A percentile compares a stretch with the other conserved stretches of the same genome.
These are phyloP conservation scores for Serranochromis macrocephalus DNA, from an alignment of 2,113 vertebrate species.

Conservation along the genomic window DNA sequence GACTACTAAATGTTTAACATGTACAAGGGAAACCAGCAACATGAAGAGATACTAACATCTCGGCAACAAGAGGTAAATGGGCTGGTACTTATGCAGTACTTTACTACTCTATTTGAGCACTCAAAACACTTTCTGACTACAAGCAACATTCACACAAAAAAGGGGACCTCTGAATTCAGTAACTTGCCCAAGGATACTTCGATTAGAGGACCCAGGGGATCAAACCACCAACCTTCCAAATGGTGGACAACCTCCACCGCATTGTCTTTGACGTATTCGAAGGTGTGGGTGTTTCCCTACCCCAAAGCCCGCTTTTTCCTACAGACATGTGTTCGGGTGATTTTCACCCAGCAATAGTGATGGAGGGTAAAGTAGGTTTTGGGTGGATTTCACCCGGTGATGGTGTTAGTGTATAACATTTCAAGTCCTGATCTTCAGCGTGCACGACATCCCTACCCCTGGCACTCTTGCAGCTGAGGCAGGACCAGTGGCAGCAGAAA, in stretches of 20 bases:
- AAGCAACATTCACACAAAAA: background rate
- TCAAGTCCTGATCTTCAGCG: background rate
- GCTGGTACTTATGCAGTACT: background rate
- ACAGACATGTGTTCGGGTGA: rapidly evolving
- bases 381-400: background rate
- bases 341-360: background rate
- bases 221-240: background rate
- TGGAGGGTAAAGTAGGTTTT: background rate
- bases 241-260: background rate
- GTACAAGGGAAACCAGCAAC: background rate
- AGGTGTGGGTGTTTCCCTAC: background rate
- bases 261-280: background rate
- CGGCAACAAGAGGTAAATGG: background rate
- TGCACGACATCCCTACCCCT: background rate
- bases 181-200: background rate
- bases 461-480: background rate
- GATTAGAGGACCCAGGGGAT: background rate
- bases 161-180: rapidly evolving
- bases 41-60: background rate
- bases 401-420: background rate
- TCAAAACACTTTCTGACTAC: background rate
- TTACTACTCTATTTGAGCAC: background rate
- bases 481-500: background rate
- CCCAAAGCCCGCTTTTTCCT: background rate
- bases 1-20: background rate